Evolutionary conservation across 2,888 invertebrate genomes (phyloP), one percentile per base, ranked within the genome.

Genomic region (Diadromus collaris): DNA sequence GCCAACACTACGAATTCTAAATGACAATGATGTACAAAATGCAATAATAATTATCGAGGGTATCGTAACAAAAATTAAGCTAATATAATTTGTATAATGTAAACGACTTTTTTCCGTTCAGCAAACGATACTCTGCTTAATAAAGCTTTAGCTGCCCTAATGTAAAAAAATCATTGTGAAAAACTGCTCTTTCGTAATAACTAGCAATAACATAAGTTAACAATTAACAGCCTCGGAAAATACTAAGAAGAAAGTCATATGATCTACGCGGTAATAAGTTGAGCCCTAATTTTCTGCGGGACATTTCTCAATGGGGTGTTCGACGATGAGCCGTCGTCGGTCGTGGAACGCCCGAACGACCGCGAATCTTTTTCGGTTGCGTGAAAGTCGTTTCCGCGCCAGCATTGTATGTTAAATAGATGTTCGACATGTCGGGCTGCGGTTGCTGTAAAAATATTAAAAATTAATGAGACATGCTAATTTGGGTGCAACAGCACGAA

Each of bases 361-460:
- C 91, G 89, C 87, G 92, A 48, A 84, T 91, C 81, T 90, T 94
- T 91, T 92, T 94, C 85, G 91, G 93, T 91, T 91, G 94, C 86
- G 91, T 91, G n/a, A 92, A 91, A 61, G 93, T 92, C 77, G 80
- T 87, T 70, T 89, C 88, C 41, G 84, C 77, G 32, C 88, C 93
- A 38, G 91, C 92, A 71, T 93, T 93, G 85, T 95, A 95, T 34
- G 94, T 93, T 44, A 95, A 91, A 91, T 95, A 95, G 9, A 95
- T 93, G 83, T 94, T 93, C 0, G 94, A 94, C 56, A 95, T 90
- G 86, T 95, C 95, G 3, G 94, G 92, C 72, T 93, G 94, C 13
- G 92, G 92, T 69, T 92, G 91, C 92, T 93, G 85, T 10, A 86
- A 76, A 79, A 78, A 67, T 83, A n/a, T 16, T 16, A 54, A 1